Evolutionary conservation across 2,888 invertebrate genomes (phyloP).

Genomic region (Aspidiotus rigidus): DNA sequence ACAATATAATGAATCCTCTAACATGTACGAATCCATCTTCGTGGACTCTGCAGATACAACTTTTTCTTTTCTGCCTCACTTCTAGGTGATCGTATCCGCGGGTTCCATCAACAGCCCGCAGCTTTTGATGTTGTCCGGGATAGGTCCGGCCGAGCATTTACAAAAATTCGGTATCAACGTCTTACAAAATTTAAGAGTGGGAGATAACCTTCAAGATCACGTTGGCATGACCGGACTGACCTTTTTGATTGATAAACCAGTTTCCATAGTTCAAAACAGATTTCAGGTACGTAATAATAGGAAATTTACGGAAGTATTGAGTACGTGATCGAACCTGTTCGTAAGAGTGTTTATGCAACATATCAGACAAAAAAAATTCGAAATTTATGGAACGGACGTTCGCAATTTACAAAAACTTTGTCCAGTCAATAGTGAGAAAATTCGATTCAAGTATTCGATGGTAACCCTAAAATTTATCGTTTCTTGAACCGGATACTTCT

Average conservation of each 20-base stretch:
- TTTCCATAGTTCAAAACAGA: conserved; percentile 69
- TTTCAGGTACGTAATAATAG: conserved; percentile 37
- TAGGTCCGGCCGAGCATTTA: conserved; percentile 64
- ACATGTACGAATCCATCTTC: not conserved
- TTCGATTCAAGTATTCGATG: no score
- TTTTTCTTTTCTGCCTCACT: not conserved
- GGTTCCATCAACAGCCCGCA: conserved; percentile 89
- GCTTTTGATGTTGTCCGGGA: conserved; percentile 80
- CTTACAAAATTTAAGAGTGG: conserved; percentile 57
- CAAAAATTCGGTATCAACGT: conserved; percentile 60
- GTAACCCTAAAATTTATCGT: no score
- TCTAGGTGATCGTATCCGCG: conserved; percentile 64
- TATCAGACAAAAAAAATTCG: no score
- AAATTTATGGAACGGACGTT: no score
- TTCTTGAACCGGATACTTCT: no score
- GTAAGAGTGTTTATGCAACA: no score
- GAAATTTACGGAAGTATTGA: no score
- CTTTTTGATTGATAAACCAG: conserved; percentile 71
- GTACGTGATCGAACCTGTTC: no score
- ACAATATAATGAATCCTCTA: conserved; percentile 3
- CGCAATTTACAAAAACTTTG: no score
- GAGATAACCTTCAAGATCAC: conserved; percentile 79
- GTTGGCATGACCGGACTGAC: conserved; percentile 69
- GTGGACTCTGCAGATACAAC: not conserved
- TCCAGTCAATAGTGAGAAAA: no score